Evolutionary conservation across 2,113 vertebrate genomes (phyloP).

Genomic region (Oryzias curvinotus): DNA sequence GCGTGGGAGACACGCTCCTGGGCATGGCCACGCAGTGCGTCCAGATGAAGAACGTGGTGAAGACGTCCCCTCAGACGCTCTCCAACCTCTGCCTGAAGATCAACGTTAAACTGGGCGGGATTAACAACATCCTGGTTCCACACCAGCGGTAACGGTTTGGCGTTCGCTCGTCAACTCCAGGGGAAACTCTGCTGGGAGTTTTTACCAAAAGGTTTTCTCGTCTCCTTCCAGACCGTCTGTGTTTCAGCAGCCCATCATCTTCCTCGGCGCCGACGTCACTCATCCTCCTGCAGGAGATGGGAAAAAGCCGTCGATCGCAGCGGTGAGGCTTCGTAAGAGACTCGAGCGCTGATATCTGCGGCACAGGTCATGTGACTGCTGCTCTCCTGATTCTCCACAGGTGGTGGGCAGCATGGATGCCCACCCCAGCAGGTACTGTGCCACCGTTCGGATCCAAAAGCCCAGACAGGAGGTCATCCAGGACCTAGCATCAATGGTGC

Average conservation of each 20-base stretch:
- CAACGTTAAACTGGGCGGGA: constrained; percentile 88
- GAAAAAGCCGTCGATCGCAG: constrained; percentile 97
- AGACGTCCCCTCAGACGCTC: constrained; percentile 97
- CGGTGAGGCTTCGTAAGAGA: constrained; percentile 80
- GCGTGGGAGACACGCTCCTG: constrained; percentile 92
- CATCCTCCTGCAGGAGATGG: constrained; percentile 96
- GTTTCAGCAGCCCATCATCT: constrained; percentile 99
- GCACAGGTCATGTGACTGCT: no score
- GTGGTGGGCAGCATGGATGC: constrained; percentile 99
- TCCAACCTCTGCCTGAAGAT: constrained; percentile 91
- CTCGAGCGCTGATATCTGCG: no score
- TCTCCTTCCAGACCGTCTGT: constrained; percentile 85
- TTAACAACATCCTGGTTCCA: constrained; percentile 98
- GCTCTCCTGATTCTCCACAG: constrained; percentile 55
- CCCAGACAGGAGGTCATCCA: constrained; percentile 96
- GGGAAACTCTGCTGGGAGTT: neutral
- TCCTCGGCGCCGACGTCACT: constrained; percentile 96
- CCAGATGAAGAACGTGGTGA: constrained; percentile 98
- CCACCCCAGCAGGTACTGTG: constrained; percentile 95
- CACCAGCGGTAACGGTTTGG: constrained; percentile 86
- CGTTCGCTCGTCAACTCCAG: neutral
- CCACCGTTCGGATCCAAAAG: constrained; percentile 93
- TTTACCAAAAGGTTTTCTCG: neutral
- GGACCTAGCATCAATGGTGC: constrained; percentile 94
- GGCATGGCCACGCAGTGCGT: constrained; percentile 98